These are phyloP conservation scores for Nemotelus nigrinus DNA, from an alignment of 2,888 invertebrate species.

Conservation along the genomic window DNA sequence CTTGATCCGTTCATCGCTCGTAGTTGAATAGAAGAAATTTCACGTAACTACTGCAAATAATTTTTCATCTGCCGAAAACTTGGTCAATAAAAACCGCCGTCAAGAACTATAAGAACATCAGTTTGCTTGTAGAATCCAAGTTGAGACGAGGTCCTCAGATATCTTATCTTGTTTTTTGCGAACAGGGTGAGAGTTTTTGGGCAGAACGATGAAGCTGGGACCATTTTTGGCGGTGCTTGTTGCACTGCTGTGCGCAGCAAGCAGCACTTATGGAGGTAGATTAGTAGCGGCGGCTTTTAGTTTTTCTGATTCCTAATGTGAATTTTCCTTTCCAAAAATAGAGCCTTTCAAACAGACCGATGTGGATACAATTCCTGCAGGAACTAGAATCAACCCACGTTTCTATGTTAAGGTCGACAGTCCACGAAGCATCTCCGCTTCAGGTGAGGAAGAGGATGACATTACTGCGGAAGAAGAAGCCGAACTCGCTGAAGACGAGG, in stretches of 20 bases:
- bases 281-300: background rate
- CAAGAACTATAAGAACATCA: slow-evolving; percentile 35
- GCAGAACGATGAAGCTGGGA: slow-evolving; percentile 21
- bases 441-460: slow-evolving; percentile 10
- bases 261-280: slow-evolving; percentile 15
- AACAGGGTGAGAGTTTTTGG: slow-evolving; percentile 6
- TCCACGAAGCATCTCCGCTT: background rate
- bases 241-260: slow-evolving; percentile 16
- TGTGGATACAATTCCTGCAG: slow-evolving; percentile 6
- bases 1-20: slow-evolving; percentile 10
- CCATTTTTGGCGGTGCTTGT: slow-evolving; percentile 28
- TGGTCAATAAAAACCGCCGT: slow-evolving; percentile 42
- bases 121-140: slow-evolving; percentile 35
- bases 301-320: background rate
- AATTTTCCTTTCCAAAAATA: background rate
- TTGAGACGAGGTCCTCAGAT: slow-evolving; percentile 31
- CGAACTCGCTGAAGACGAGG: background rate
- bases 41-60: slow-evolving; percentile 22
- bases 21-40: slow-evolving; percentile 19
- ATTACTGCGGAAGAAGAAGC: slow-evolving; percentile 13
- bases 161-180: slow-evolving; percentile 15
- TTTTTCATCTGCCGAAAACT: slow-evolving; percentile 29
- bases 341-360: background rate
- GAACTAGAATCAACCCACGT: slow-evolving; percentile 24
- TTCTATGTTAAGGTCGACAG: slow-evolving; percentile 20